These are phyloP conservation scores for Thrips palmi DNA, from an alignment of 1,140 invertebrate genomes.

Conservation along the genomic window DNA sequence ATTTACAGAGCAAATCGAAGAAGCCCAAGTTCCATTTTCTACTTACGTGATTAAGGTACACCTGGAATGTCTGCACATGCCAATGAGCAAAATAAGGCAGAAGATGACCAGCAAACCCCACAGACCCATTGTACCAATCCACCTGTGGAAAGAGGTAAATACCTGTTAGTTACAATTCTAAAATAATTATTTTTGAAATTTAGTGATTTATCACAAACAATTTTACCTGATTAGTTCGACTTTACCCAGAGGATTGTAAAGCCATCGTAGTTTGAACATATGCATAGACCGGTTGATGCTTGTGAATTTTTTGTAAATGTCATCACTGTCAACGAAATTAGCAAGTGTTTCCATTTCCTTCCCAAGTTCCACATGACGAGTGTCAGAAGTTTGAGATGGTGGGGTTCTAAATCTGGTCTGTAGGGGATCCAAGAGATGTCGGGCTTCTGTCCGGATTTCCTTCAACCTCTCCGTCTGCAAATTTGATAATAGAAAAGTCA, in stretches of 20 bases:
- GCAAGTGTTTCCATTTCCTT: no score
- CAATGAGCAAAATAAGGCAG: slow-evolving; percentile 62
- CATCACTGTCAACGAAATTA: no score
- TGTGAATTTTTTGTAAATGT: no score
- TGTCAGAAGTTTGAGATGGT: no score
- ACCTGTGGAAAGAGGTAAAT: slow-evolving; percentile 28
- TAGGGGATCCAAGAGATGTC: no score
- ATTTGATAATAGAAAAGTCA: background rate
- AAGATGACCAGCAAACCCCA: slow-evolving; percentile 57
- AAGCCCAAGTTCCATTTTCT: background rate
- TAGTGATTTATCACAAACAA: background rate
- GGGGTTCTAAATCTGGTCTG: no score
- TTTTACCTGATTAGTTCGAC: slow-evolving; percentile 12
- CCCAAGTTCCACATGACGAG: no score
- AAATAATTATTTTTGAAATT: slow-evolving; percentile 1
- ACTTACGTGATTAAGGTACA: slow-evolving; percentile 63
- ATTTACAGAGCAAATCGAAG: no score
- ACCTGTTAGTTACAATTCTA: slow-evolving; percentile 2
- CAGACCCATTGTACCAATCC: slow-evolving; percentile 60
- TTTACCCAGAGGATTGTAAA: background rate
- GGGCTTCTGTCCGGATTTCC: no score
- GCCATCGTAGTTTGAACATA: background rate
- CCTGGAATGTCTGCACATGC: slow-evolving; percentile 61
- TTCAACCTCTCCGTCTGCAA: no score
- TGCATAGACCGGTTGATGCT: no score